These are phyloP conservation scores for Cristatella mucedo DNA, from an alignment of 2,888 invertebrate genomes.

Conservation along the genomic window DNA sequence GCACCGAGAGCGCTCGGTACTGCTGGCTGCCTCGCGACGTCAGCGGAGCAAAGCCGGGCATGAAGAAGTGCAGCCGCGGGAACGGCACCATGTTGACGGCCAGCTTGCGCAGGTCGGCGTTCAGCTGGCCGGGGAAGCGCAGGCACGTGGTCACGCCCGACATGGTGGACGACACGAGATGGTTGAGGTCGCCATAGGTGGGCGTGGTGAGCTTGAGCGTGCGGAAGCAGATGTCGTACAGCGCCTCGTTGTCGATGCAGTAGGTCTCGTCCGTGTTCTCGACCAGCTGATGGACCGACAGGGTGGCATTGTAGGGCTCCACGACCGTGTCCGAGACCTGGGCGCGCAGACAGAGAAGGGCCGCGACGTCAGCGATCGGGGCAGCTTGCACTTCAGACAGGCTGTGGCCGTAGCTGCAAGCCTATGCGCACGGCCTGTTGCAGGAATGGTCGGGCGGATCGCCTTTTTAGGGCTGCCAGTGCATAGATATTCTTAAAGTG, in stretches of 20 bases:
- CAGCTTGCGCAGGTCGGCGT: constrained; percentile 24
- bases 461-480: too few relatives aligned
- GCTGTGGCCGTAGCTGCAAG: too few relatives aligned
- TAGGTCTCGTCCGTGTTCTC: constrained; percentile 78
- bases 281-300: constrained; percentile 51
- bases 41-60: constrained; percentile 37
- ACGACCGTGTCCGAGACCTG: constrained; percentile 55
- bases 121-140: constrained; percentile 54
- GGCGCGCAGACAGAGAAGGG: constrained; percentile 9
- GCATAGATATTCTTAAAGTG: too few relatives aligned
- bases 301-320: constrained; percentile 66
- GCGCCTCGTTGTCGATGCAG: constrained; percentile 74
- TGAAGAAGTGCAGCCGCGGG: constrained; percentile 38
- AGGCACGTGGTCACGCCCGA: constrained; percentile 59
- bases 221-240: constrained; percentile 75
- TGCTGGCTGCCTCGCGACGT: constrained; percentile 34
- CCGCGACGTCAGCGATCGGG: too few relatives aligned
- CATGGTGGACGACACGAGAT: constrained; percentile 49
- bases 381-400: too few relatives aligned
- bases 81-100: constrained; percentile 35
- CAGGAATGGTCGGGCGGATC: too few relatives aligned
- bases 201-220: constrained; percentile 66
- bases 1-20: constrained; percentile 32
- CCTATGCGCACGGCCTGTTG: too few relatives aligned
- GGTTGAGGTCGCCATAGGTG: constrained; percentile 72